Evolutionary conservation across 2,888 invertebrate species (phyloP).

Genomic region (Drosophila percnosoma): DNA sequence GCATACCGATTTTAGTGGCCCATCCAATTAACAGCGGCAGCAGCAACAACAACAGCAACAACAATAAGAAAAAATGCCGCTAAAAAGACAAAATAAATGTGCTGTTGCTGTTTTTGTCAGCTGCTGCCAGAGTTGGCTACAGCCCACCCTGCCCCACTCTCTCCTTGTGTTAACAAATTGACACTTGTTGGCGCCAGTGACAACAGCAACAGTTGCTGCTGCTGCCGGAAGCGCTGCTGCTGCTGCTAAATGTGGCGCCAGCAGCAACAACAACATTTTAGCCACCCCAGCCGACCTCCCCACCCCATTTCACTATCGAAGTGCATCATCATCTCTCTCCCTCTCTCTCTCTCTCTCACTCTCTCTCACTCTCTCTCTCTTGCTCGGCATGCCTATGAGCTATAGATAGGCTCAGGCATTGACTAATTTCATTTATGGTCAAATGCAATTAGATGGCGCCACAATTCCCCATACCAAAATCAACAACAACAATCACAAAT

Average conservation of each 20-base stretch:
- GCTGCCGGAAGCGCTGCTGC: conserved; percentile 65
- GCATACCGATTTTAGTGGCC: conserved; percentile 52
- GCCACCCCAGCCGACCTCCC: neutral
- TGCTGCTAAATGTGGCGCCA: conserved; percentile 36
- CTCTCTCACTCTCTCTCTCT: neutral
- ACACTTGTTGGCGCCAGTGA: conserved; percentile 77
- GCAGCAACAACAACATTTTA: neutral
- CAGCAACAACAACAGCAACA: conserved; percentile 14
- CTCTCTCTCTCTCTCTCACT: neutral
- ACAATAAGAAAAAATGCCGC: conserved; percentile 47
- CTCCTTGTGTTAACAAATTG: conserved; percentile 56
- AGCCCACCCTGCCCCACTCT: neutral
- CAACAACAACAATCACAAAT: conserved; percentile 16
- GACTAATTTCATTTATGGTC: conserved; percentile 61
- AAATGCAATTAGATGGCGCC: conserved; percentile 69
- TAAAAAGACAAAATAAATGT: conserved; percentile 22
- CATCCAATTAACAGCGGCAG: conserved; percentile 59
- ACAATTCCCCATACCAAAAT: conserved; percentile 43
- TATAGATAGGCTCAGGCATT: conserved; percentile 48
- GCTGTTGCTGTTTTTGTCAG: conserved; percentile 6
- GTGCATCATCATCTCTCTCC: neutral
- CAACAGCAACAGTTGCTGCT: conserved; percentile 37
- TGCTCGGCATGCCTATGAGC: conserved; percentile 15
- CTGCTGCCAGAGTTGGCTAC: conserved; percentile 15
- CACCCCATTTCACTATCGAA: neutral